Percentiles rank a stretch among this genome's conserved stretches.
These are phyloP conservation scores for Eurytoma californica DNA, from an alignment of 2,888 invertebrate species.

Conservation along the genomic window DNA sequence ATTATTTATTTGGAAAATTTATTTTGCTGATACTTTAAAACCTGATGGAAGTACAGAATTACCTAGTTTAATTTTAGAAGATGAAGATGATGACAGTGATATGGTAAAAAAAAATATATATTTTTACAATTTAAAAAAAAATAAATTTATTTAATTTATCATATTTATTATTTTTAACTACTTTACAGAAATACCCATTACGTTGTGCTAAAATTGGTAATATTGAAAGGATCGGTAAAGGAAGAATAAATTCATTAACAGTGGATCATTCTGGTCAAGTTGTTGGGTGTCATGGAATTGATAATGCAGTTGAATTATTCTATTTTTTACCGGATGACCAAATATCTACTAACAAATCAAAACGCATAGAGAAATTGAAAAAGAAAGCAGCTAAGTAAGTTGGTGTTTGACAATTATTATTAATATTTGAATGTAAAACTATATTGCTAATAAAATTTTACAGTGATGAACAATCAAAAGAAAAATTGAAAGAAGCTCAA, in stretches of 20 bases:
- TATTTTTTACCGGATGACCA: conserved; percentile 86
- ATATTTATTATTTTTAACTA: conserved; percentile 3
- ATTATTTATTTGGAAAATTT: conserved; percentile 89
- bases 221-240: conserved; percentile 86
- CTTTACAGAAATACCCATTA: conserved; percentile 78
- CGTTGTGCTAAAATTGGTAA: conserved; percentile 87
- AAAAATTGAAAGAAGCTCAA: conserved; percentile 41
- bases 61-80: conserved; percentile 32
- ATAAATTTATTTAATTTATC: background rate
- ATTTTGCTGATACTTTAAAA: conserved; percentile 76
- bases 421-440: conserved; percentile 1
- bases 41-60: conserved; percentile 61
- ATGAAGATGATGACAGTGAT: conserved; percentile 52
- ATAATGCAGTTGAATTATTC: conserved; percentile 89
- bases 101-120: conserved; percentile 41
- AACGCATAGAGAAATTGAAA: conserved; percentile 86
- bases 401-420: conserved; percentile 7
- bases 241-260: conserved; percentile 85
- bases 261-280: conserved; percentile 84
- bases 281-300: conserved; percentile 89
- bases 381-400: conserved; percentile 75
- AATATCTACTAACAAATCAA: conserved; percentile 82
- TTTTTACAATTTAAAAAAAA: background rate
- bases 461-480: conserved; percentile 37
- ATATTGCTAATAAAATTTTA: background rate